Base-by-base conservation (phyloP, 2,888 invertebrate species). In the Terebella lapidaria region DNA sequence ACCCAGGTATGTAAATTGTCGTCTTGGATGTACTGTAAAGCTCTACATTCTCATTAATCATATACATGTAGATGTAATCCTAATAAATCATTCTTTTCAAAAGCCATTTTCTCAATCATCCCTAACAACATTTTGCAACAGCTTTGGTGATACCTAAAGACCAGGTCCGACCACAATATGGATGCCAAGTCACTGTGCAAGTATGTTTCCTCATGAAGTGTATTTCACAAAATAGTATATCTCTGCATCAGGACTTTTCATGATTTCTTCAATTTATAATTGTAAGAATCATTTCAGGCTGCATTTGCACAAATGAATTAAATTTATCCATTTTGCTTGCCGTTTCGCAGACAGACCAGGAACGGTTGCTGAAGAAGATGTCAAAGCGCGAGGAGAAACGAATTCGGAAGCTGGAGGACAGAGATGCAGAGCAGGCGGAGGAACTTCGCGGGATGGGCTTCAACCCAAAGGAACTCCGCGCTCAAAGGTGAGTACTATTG, bases 381-480 rank as follows among this genome's bases (percentile, higher is more conserved):
- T 86, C 88, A 22, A 85, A 92, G 3, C 91, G 91, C 78, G 90
- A 92, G 76, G 92, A 91, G 76, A 92, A 92, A 79, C 84, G 87
- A 65, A 61, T 64, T 28, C 66, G 64, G 2, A 69, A 65, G 58
- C 63, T 65, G 20, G 67, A 18, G 22, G 60, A 46, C 15, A 45
- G 35, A n/a, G 53, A 22, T 1, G 20, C 71, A 60, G 55, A 68
- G 57, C 63, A 71, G 54, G 69, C 71, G 60, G 65, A 69, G 29
- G 67, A 63, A 18, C 69, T 69, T 20, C 57, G 67, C 29, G 64
- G 64, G n/a, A 58, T 58, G 10, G 68, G 68, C 3, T 73, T 78
- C 59, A 72, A 77, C 64, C 75, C 77, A 4, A 60, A 71, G 28
- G 67, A 74, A 27, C 66, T 79, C 45, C 65, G 74, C 45, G 71